Conservation (phyloP, 2,797 vertebrate genomes). For the Tauraco hartlaubi region DNA sequence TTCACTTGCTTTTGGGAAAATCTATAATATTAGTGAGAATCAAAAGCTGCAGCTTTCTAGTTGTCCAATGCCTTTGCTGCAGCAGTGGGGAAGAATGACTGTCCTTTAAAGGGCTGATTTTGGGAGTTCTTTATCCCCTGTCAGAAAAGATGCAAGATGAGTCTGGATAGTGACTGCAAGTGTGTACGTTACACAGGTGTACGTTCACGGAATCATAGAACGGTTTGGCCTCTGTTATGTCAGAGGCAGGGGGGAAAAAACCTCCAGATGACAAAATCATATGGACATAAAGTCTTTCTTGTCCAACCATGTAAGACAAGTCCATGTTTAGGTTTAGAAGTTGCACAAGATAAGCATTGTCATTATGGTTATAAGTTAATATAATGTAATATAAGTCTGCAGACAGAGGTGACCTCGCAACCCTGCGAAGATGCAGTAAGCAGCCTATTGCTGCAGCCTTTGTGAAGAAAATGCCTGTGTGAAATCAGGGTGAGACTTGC, state of each 20-base stretch:
- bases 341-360: accelerated
- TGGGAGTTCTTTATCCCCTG: not conserved
- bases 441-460: not conserved
- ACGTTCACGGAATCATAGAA: not conserved
- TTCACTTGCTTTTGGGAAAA: not conserved
- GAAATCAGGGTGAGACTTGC: too few species aligned
- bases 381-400: too few species aligned
- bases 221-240: not conserved
- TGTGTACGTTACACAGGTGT: accelerated
- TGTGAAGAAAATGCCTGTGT: not conserved
- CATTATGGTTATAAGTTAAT: accelerated
- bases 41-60: not conserved
- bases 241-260: not conserved
- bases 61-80: not conserved
- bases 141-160: not conserved
- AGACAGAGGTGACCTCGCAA: not conserved
- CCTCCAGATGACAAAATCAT: not conserved
- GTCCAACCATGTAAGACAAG: accelerated
- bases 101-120: not conserved
- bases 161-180: not conserved
- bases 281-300: accelerated
- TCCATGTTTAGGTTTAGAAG: accelerated
- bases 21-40: accelerated
- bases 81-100: not conserved
- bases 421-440: accelerated